Evolutionary conservation across 2,113 vertebrate genomes (phyloP).

Genomic region (Chloebia gouldiae): DNA sequence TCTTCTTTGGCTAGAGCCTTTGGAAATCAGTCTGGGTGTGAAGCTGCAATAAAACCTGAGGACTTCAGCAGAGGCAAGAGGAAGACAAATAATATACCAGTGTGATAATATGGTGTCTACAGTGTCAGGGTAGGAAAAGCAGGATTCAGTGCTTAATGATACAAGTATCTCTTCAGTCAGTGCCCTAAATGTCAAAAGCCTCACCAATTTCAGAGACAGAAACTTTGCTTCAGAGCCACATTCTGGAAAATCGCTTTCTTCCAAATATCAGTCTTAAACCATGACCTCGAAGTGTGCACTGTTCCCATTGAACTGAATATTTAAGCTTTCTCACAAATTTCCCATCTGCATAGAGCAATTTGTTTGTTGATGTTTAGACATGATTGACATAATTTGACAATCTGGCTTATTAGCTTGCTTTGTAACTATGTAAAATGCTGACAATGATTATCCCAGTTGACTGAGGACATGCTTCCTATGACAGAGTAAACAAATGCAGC

Average conservation of each 20-base stretch:
- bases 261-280: background rate
- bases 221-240: background rate
- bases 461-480: slow-evolving; percentile 23
- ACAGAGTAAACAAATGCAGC: slow-evolving; percentile 18
- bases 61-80: background rate
- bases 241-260: background rate
- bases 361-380: slow-evolving; percentile 52
- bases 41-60: background rate
- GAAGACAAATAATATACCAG: background rate
- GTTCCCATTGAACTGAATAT: background rate
- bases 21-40: background rate
- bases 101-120: background rate
- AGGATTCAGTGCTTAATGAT: background rate
- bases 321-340: slow-evolving; percentile 3
- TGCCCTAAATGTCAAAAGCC: background rate
- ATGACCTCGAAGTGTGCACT: background rate
- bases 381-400: slow-evolving; percentile 52
- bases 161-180: background rate
- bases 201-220: background rate
- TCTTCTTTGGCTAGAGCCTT: background rate
- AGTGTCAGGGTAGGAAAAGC: background rate
- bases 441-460: slow-evolving; percentile 50
- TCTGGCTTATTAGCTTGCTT: slow-evolving; percentile 57
- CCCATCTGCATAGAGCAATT: slow-evolving; percentile 22
- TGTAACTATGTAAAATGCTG: slow-evolving; percentile 25